phyloP scores from a whole-genome alignment of 2,797 vertebrate species.

The Siniperca scherzeri region DNA sequence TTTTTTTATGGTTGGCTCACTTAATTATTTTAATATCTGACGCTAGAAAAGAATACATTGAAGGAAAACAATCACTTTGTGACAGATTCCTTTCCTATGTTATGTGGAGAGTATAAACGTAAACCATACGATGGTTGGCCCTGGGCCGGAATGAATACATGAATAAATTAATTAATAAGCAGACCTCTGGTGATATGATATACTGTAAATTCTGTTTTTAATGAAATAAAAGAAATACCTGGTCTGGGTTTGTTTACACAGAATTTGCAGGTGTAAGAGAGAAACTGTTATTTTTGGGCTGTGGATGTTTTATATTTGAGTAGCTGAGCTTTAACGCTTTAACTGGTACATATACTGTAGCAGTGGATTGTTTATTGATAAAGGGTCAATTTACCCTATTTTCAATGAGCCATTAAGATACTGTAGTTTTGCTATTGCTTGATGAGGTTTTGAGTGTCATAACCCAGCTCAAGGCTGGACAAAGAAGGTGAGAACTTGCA shows the following conservation, averaged over 20 bases:
- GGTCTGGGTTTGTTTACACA: constrained; percentile 4
- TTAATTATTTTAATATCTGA: constrained; percentile 24
- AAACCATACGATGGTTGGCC: constrained; percentile 47
- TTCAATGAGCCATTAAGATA: not conserved
- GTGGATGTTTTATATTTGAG: constrained; percentile 36
- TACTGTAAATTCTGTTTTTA: constrained; percentile 46
- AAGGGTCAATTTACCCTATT: not conserved
- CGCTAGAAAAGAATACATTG: constrained; percentile 23
- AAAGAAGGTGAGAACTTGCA: no score
- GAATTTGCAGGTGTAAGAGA: constrained; percentile 6
- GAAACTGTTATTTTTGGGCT: not conserved
- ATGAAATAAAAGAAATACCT: constrained; percentile 33
- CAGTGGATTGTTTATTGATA: not conserved
- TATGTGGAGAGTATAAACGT: constrained; percentile 41
- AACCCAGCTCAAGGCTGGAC: no score
- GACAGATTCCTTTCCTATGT: constrained; percentile 37
- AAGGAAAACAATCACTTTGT: constrained; percentile 42
- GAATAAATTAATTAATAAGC: constrained; percentile 68
- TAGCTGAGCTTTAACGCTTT: not conserved
- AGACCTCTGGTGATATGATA: constrained; percentile 25
- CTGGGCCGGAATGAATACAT: constrained; percentile 61
- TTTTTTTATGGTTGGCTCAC: constrained; percentile 11
- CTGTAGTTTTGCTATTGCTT: not conserved
- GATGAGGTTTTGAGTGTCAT: not conserved
- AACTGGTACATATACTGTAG: not conserved